Evolutionary conservation across 2,797 vertebrate genomes (phyloP).

Genomic region (Alouatta caraya): DNA sequence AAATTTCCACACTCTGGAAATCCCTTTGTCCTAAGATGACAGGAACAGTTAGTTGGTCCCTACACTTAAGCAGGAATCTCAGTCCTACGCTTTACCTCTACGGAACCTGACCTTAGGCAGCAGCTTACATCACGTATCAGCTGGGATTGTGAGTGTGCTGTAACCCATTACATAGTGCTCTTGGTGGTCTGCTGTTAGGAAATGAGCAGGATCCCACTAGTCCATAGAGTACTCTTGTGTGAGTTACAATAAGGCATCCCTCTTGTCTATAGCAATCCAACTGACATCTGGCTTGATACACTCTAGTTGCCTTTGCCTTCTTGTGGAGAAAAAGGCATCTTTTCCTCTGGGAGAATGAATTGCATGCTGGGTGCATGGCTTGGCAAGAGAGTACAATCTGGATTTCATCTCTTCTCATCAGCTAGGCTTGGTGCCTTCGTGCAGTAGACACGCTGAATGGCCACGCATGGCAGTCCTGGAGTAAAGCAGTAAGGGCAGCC

Average conservation of each 20-base stretch:
- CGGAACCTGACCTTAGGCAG: neutral
- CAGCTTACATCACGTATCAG: neutral
- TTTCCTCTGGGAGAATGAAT: neutral
- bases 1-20: neutral
- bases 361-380: neutral
- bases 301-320: neutral
- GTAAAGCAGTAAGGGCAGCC: neutral
- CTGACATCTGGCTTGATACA: neutral
- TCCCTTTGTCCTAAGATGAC: neutral
- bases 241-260: neutral
- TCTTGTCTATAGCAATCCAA: neutral
- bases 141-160: neutral
- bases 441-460: neutral
- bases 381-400: neutral
- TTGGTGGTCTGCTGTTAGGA: neutral
- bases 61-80: neutral
- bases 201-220: neutral
- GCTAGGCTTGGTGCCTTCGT: neutral
- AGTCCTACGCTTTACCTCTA: neutral
- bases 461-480: neutral
- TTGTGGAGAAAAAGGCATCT: neutral
- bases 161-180: neutral
- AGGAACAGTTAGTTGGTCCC: neutral
- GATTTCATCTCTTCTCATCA: neutral
- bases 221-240: neutral